Percentiles rank a stretch among this genome's conserved stretches.
Conservation (phyloP, 2,888 invertebrate genomes). For the Clitarchus hookeri region DNA sequence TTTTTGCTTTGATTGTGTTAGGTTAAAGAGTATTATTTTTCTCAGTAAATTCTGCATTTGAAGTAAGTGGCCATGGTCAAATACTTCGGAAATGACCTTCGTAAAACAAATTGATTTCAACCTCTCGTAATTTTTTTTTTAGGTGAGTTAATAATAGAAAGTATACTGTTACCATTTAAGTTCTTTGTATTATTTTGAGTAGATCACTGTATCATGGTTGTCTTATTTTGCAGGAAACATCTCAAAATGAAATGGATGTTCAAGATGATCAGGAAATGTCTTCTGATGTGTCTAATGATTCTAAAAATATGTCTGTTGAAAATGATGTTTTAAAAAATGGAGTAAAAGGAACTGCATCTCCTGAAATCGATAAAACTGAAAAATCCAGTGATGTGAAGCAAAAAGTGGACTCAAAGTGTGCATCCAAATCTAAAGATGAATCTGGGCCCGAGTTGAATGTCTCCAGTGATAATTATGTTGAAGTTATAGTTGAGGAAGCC, state of each 20-base stretch:
- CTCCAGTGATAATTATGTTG: conserved; percentile 26
- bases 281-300: neutral
- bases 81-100: too few species aligned
- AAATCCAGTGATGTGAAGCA: conserved; percentile 35
- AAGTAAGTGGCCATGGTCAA: too few species aligned
- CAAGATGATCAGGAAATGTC: conserved; percentile 29
- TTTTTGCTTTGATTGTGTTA: too few species aligned
- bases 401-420: conserved; percentile 35
- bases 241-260: conserved; percentile 24
- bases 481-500: neutral
- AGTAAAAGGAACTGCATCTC: conserved; percentile 39
- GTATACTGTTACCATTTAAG: too few species aligned
- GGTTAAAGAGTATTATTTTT: too few species aligned
- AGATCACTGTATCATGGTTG: conserved; percentile 27
- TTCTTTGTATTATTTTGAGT: neutral
- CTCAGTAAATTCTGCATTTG: too few species aligned
- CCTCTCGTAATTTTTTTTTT: too few species aligned
- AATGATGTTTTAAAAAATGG: conserved; percentile 43
- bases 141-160: too few species aligned
- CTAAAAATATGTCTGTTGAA: conserved; percentile 30
- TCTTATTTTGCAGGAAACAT: neutral
- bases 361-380: conserved; percentile 43
- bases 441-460: neutral
- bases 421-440: conserved; percentile 16
- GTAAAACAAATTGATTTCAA: too few species aligned